Conservation (phyloP, 2,888 invertebrate species). For the Lepidochrysops patricia region DNA sequence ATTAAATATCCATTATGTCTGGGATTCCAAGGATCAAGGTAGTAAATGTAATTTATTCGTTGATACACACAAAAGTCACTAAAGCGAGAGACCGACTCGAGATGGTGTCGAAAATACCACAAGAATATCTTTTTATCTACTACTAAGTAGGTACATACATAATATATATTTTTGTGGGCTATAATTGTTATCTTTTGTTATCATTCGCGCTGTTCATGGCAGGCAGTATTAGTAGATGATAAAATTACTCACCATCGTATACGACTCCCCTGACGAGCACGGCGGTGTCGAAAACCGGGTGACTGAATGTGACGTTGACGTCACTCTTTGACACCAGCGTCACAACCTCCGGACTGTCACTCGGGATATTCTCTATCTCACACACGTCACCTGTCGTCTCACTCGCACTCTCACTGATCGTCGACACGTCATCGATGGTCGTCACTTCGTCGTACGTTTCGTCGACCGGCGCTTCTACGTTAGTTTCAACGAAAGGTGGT, state of each 20-base stretch:
- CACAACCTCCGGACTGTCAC: slow-evolving; percentile 59
- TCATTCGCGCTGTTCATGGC: too few species aligned
- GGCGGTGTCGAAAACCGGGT: slow-evolving; percentile 67
- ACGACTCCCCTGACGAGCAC: slow-evolving; percentile 68
- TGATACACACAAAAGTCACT: too few species aligned
- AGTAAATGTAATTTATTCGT: too few species aligned
- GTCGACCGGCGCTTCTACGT: slow-evolving; percentile 29
- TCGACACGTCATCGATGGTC: slow-evolving; percentile 37
- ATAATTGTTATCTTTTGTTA: too few species aligned
- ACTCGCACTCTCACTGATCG: slow-evolving; percentile 36
- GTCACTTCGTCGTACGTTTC: slow-evolving; percentile 44
- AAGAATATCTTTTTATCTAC: too few species aligned
- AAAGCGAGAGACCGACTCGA: too few species aligned
- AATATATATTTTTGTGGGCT: too few species aligned
- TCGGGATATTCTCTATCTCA: slow-evolving; percentile 56
- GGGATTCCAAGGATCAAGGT: too few species aligned
- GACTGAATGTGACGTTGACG: slow-evolving; percentile 65
- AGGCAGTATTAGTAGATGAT: neutral
- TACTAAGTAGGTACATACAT: too few species aligned
- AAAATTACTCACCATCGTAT: slow-evolving; percentile 70
- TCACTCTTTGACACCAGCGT: slow-evolving; percentile 56
- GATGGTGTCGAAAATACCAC: too few species aligned
- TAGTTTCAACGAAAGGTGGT: slow-evolving; percentile 53
- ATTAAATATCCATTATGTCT: too few species aligned
- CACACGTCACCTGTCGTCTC: slow-evolving; percentile 49